Base-by-base conservation (phyloP, 30 jellyfish, hydroid and myxozoan genomes). In the Pseudorhiza aurosa region DNA sequence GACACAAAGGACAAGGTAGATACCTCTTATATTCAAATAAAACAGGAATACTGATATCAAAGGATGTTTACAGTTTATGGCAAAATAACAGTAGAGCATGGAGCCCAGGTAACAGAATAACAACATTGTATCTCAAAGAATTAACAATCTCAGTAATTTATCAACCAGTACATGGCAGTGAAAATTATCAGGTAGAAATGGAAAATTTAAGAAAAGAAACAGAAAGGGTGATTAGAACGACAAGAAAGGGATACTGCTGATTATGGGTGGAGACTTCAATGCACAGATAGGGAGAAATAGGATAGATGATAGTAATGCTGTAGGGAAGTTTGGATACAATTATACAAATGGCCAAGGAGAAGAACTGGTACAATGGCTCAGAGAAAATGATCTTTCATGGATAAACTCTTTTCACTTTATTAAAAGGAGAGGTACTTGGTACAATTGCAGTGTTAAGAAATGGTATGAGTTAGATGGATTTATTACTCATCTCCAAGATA, bases 341-440 rank as follows among this genome's bases (percentile, higher is more conserved):
- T 46, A 46, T 27, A 46, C 60, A 46, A 46, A 46, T 46, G 19
- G 60, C 60, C 60, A 46, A 46, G 60, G 60, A 46, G 60, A 46
- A 46, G 60, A 46, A 46, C 60, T 46, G 60, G 19, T 46, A 0
- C 19, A 46, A 4, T 46, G 60, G 60, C 60, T 46, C 60, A 0
- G 0, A 27, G 60, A 46, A 46, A 46, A 46, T 14, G 0, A 46
- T 46, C 19, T 46, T 0, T 46, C 60, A 46, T 46, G 12, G 60
- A 27, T 0, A 4, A 46, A 0, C 19, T 46, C 60, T 46, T 46
- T 46, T 46, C 60, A 0, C 0, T 46, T 46, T 0, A 46, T 46
- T 4, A 4, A 14, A 46, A 46, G 19, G 60, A 0, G 0, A 46
- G 60, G 19, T 27, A 46, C 60, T 46, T 46, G 60, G 60, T 0